A percentile compares a stretch with the other conserved stretches of the same genome.
Evolutionary conservation across 2,113 vertebrate genomes (phyloP).

Genomic region (Tupaia chinensis): DNA sequence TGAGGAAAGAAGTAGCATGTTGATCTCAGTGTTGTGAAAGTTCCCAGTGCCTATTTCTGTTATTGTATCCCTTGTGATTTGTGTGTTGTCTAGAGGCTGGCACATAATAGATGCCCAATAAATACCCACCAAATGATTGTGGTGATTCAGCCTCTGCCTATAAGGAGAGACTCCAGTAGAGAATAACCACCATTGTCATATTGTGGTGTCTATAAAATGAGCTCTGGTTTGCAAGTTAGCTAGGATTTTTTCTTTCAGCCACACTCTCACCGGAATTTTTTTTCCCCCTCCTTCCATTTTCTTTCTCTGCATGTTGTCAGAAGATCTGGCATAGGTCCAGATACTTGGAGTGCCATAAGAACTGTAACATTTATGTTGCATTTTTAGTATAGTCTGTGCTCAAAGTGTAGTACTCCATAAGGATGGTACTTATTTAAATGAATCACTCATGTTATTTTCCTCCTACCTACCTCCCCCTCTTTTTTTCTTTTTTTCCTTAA

Average conservation of each 20-base stretch:
- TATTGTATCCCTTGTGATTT: background rate
- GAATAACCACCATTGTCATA: background rate
- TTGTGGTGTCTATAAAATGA: background rate
- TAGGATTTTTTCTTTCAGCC: background rate
- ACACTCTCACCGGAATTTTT: background rate
- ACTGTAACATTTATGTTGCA: background rate
- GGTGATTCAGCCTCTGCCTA: background rate
- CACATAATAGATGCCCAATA: background rate
- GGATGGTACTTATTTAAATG: slow-evolving; percentile 49
- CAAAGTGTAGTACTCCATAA: background rate
- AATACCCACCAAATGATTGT: background rate
- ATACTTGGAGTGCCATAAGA: background rate
- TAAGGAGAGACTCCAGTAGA: background rate
- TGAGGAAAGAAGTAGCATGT: background rate
- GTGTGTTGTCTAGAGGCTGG: background rate
- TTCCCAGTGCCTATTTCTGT: background rate
- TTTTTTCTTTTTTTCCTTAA: background rate
- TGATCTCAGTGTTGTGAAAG: background rate
- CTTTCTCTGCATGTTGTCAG: background rate
- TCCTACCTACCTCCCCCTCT: too few relatives aligned
- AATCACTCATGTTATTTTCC: background rate
- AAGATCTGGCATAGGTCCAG: slow-evolving; percentile 34
- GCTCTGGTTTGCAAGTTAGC: background rate
- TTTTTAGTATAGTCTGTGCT: slow-evolving; percentile 24
- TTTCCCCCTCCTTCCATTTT: background rate